These are phyloP conservation scores for Indicator maculatus DNA, from an alignment of 2,113 vertebrate genomes.

Conservation along the genomic window DNA sequence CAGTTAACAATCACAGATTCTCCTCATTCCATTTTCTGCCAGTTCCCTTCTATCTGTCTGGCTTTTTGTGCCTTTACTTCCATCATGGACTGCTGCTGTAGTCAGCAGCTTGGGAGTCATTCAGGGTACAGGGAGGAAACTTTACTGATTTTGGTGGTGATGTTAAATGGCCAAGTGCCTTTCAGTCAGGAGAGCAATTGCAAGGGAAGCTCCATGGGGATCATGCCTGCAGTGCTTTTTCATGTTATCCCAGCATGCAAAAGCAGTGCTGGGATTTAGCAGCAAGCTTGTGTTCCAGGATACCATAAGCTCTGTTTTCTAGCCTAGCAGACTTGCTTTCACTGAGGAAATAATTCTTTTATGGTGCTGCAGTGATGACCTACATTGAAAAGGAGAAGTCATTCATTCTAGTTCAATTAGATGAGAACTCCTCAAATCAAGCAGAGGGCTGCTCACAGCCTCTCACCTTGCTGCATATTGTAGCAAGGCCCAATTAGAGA, in stretches of 20 bases:
- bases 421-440: neutral
- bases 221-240: neutral
- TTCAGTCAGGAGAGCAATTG: neutral
- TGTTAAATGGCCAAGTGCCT: neutral
- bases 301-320: neutral
- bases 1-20: neutral
- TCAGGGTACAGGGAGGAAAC: neutral
- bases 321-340: neutral
- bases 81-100: neutral
- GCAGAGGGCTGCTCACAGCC: neutral
- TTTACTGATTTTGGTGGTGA: neutral
- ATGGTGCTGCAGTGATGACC: neutral
- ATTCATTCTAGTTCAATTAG: neutral
- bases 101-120: neutral
- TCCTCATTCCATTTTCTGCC: neutral
- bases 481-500: neutral
- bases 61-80: neutral
- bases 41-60: neutral
- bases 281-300: neutral
- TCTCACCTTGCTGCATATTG: neutral
- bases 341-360: neutral
- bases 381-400: neutral
- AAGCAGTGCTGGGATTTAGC: neutral
- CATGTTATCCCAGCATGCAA: fast-evolving
- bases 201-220: neutral